Conservation (phyloP, 2,888 invertebrate genomes). For the Pandemis heparana region DNA sequence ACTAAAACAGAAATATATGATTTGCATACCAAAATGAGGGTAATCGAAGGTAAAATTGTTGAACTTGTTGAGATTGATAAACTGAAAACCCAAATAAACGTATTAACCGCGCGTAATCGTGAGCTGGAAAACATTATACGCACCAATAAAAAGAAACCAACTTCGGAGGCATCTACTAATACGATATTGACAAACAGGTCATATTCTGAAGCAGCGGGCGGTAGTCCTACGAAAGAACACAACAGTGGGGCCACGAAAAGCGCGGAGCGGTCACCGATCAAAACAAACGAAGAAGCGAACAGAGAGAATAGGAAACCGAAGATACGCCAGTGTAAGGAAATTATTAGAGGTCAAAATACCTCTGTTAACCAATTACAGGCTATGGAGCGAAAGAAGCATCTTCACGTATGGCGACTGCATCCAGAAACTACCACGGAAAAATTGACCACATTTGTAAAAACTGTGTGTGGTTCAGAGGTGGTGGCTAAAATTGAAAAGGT, state of each 20-base stretch:
- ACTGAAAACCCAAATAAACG: not conserved
- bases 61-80: not conserved
- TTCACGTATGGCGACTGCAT: no score
- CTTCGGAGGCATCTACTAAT: not conserved
- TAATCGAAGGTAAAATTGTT: not conserved
- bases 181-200: not conserved
- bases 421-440: no score
- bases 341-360: no score
- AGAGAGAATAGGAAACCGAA: no score
- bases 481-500: no score
- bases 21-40: not conserved
- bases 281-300: no score
- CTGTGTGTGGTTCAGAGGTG: no score
- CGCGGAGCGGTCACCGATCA: not conserved
- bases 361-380: no score
- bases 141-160: not conserved
- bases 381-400: no score
- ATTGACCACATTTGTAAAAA: no score
- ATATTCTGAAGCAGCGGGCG: not conserved
- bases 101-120: not conserved
- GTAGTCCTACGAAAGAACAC: not conserved
- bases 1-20: not conserved
- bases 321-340: no score
- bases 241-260: slow-evolving; percentile 1
- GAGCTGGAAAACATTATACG: no score